These are phyloP conservation scores for Caenorhabditis sp. DNA, from an alignment of 2,888 invertebrate genomes.

Conservation along the genomic window DNA sequence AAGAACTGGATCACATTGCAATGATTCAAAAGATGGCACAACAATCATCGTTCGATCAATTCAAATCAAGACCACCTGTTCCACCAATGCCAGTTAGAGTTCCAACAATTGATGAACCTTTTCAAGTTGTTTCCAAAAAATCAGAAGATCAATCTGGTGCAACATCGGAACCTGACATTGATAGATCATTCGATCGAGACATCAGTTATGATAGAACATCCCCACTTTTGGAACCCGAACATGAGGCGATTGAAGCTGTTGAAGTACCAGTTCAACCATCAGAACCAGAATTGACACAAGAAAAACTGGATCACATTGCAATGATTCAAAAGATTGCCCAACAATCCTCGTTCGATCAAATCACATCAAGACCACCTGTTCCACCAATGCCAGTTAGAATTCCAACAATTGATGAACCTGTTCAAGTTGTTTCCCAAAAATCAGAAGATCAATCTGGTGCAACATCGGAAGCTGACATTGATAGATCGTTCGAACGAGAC, in stretches of 20 bases:
- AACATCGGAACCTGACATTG: slow-evolving; percentile 23
- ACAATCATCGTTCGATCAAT: slow-evolving; percentile 13
- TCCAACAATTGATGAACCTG: background rate
- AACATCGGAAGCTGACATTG: slow-evolving; percentile 30
- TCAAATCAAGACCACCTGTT: background rate
- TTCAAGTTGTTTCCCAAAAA: background rate
- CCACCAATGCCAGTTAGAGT: slow-evolving; percentile 7
- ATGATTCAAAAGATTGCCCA: background rate
- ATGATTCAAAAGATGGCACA: slow-evolving; percentile 33
- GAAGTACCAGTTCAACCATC: slow-evolving; percentile 10
- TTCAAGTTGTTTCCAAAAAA: background rate
- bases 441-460: slow-evolving; percentile 12
- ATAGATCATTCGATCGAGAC: background rate
- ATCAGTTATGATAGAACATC: background rate
- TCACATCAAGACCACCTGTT: background rate
- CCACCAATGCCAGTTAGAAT: background rate
- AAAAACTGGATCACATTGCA: background rate
- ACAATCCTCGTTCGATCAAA: background rate
- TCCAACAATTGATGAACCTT: slow-evolving; percentile 6
- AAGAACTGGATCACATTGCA: slow-evolving; percentile 41
- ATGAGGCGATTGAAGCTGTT: background rate
- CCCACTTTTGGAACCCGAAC: background rate
- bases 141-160: slow-evolving; percentile 17
- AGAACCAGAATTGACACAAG: background rate
- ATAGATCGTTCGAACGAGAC: slow-evolving; percentile 13